Base-by-base conservation (phyloP, 2,113 vertebrate species). In the Vulpes ferrilata region DNA sequence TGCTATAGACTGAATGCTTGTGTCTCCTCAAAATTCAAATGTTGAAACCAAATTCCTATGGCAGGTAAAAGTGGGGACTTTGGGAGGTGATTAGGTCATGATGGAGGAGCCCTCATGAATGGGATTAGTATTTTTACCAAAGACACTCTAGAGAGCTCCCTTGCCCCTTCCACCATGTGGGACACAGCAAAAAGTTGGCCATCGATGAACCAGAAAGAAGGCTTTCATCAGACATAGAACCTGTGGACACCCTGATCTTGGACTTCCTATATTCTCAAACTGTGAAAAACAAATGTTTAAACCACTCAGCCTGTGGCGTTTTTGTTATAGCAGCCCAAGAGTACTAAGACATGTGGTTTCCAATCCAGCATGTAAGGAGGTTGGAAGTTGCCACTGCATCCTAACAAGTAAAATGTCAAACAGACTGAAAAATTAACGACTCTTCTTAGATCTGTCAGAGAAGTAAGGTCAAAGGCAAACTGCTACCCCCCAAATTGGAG, bases 371-470 rank as follows among this genome's bases (percentile, higher is more conserved):
- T 48, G 7, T 69, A 57, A 83, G 4, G 30, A 92, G 30, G 57
- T 94, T 78, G 19, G 13, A 92, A 65, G 3, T 64, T 64, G 81
- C 20, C 1, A 67, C 32, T 83, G 55, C 3, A 60, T 92, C 22
- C 7, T 43, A 73, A 71, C 15, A 96, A 93, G 48, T 88, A 67
- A 73, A 96, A 96, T 43, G 10, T 7, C 83, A 25, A 93, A 65
- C 35, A 89, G 76, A 94, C 10, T 11, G n/a, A 95, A 76, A 74
- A 53, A 69, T 51, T 43, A 81, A 27, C 48, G 67, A 74, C 27
- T 71, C 23, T 92, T 85, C n/a, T 73, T 81, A 86, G 7, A 16
- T 51, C 23, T 4, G 30, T 85, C 60, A 81, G 23, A 80, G 48
- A 95, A 91, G 15, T 92, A 16, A 76, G 20, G 5, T 82, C 20